Evolutionary conservation across 2,113 vertebrate species (phyloP).

Genomic region (Pomatorhinus ruficollis): DNA sequence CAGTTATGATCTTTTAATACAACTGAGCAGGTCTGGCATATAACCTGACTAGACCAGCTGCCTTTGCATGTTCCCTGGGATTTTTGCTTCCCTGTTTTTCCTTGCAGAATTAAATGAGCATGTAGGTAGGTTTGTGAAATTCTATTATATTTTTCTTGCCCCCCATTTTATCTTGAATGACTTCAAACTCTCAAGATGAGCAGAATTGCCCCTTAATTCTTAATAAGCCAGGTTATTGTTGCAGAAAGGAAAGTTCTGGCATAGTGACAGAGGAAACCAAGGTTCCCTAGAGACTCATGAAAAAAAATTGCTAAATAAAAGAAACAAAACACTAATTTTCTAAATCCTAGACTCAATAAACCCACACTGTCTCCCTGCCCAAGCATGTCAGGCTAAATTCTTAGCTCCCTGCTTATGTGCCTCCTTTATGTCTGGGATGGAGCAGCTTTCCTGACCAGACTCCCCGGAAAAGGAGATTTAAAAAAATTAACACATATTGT

Average conservation of each 20-base stretch:
- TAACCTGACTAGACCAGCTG: background rate
- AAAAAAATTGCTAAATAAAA: background rate
- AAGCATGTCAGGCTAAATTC: background rate
- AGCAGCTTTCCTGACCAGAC: background rate
- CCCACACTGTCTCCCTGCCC: background rate
- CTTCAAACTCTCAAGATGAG: background rate
- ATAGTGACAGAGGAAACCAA: background rate
- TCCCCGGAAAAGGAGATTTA: background rate
- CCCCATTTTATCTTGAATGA: background rate
- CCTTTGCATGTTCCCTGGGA: background rate
- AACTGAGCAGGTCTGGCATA: background rate
- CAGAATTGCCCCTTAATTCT: background rate
- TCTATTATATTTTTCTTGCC: background rate
- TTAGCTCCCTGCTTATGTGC: background rate
- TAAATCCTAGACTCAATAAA: background rate
- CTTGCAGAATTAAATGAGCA: background rate
- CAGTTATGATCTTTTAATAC: background rate
- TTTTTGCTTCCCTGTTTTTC: background rate
- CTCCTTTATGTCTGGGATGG: background rate
- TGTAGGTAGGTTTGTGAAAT: background rate
- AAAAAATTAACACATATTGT: fast-evolving
- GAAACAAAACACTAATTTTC: background rate
- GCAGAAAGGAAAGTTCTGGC: background rate
- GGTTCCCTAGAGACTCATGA: background rate
- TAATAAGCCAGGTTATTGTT: background rate